These are phyloP conservation scores for Parauchenoglanis ngamensis DNA, from an alignment of 2,797 vertebrate genomes.

Conservation along the genomic window DNA sequence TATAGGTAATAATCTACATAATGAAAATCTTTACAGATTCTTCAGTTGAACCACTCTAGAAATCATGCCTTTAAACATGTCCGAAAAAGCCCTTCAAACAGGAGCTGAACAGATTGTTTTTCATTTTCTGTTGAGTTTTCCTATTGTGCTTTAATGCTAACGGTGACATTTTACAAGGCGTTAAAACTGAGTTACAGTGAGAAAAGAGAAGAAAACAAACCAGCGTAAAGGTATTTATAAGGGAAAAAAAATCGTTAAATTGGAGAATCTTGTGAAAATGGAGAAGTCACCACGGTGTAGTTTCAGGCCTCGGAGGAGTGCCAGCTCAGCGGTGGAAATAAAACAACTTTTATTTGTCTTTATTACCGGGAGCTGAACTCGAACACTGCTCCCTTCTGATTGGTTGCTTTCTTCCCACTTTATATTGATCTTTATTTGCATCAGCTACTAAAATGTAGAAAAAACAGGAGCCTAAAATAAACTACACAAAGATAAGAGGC, in stretches of 20 bases:
- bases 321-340: neutral
- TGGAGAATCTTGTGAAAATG: conserved; percentile 20
- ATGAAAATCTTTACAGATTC: neutral
- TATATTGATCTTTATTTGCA: conserved; percentile 26
- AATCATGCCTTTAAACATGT: neutral
- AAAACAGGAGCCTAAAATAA: conserved; percentile 16
- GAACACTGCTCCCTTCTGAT: neutral
- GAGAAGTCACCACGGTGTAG: neutral
- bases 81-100: too few species aligned
- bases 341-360: conserved; percentile 25
- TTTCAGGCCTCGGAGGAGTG: neutral
- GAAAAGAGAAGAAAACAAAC: conserved; percentile 24
- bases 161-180: conserved; percentile 15
- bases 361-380: neutral
- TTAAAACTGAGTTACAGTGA: conserved; percentile 17
- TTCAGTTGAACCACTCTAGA: neutral
- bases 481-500: neutral
- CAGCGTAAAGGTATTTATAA: conserved; percentile 10
- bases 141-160: neutral
- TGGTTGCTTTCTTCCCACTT: neutral
- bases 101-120: neutral
- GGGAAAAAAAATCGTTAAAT: neutral
- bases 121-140: neutral
- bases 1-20: neutral
- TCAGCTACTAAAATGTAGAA: conserved; percentile 3